Conservation (phyloP, 2,888 invertebrate species). For the Ypsolopha scabrella region DNA sequence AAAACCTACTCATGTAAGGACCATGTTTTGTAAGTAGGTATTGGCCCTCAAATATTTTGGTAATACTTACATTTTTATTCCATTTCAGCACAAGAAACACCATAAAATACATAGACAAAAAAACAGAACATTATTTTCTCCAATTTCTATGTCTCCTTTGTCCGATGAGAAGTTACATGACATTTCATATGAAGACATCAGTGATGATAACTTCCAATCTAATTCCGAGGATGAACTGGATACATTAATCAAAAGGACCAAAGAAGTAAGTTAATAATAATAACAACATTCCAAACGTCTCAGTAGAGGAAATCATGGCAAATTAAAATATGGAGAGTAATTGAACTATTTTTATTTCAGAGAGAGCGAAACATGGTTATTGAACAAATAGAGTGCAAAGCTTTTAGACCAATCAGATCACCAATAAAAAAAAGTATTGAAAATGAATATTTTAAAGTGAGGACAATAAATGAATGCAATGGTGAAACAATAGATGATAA, state of each 20-base stretch:
- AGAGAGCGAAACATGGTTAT: not conserved
- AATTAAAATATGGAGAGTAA: not conserved
- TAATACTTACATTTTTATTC: not conserved
- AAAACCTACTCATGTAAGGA: too few species aligned
- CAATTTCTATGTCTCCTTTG: constrained; percentile 11
- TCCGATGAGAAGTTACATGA: constrained; percentile 1
- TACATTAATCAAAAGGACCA: constrained; percentile 24
- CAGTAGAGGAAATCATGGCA: not conserved
- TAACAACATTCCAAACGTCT: not conserved
- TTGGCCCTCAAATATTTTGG: too few species aligned
- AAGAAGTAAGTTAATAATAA: constrained; percentile 18
- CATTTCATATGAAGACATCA: constrained; percentile 19
- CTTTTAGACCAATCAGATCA: not conserved
- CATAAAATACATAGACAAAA: not conserved
- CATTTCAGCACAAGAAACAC: not conserved
- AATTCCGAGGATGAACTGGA: constrained; percentile 24
- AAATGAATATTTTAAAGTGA: not conserved
- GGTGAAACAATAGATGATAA: not conserved
- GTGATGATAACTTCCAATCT: constrained; percentile 11
- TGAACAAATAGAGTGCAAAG: not conserved
- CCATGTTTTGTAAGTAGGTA: too few species aligned
- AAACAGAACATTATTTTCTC: constrained; percentile 2
- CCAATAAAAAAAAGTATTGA: not conserved
- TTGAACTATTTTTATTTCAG: not conserved
- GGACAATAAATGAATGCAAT: not conserved